Base-by-base conservation (phyloP, 2,113 vertebrate species). In the Cololabis saira region DNA sequence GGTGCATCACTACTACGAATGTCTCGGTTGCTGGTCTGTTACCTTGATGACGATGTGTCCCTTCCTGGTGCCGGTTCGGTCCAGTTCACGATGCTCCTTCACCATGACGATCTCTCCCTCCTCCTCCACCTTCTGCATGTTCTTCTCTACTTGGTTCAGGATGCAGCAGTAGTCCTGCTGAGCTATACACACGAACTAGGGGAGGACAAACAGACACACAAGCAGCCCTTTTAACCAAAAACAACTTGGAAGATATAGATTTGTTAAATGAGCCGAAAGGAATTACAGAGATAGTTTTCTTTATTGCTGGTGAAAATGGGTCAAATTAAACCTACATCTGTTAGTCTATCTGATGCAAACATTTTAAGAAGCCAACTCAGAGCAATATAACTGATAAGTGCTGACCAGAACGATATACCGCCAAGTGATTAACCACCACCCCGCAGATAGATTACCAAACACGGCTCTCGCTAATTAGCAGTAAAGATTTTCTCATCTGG, bases 71-170 rank as follows among this genome's bases (percentile, higher is more conserved):
- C 98, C 98, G 3, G 98, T 99, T 47, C 97, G 95, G 87, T 99
- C 98, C 51, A 99, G 95, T 74, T 99, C 97, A 1, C 97, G 92
- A 80, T 99, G 97, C 17, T 99, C 97, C 87, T 98, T 99, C 80
- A 99, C 98, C 97, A 99, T 99, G 40, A 99, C 97, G 9, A 99
- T 99, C 91, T 99, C 98, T 3, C 98, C 98, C 82, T 99, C 98
- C 78, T 99, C 97, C 81, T 99, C 98, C 1, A 98, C 98, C 80
- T 98, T 98, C 90, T 99, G 98, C 98, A 99, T 99, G 91, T 99
- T 99, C 91, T 99, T 98, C 91, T 99, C 98, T 67, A 99, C 98
- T 89, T 99, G 98, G 84, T 99, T 99, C 71, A 99, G 95, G 85
- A 99, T 99, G 83, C 97, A 96, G 91, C 98, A 99, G 82, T 99